Evolutionary conservation across 2,888 invertebrate species (phyloP).

Genomic region (Neoaliturus tenellus): DNA sequence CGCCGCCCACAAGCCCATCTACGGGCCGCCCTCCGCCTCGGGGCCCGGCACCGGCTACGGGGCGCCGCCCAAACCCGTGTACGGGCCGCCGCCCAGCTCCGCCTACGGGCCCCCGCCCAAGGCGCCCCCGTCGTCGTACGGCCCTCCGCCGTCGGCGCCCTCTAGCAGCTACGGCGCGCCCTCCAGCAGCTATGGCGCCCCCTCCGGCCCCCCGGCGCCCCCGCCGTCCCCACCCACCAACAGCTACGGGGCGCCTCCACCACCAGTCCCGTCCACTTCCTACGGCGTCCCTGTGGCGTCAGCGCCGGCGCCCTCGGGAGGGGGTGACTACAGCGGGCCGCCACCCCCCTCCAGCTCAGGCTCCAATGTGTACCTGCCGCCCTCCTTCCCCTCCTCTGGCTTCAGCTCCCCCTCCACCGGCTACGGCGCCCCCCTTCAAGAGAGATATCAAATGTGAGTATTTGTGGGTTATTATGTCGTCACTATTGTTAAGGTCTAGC

Average conservation of each 20-base stretch:
- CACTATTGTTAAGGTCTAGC: too few relatives aligned
- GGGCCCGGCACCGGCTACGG: constrained; percentile 68
- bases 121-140: not conserved
- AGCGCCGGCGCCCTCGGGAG: not conserved
- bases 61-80: constrained; percentile 23
- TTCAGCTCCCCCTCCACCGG: constrained; percentile 15
- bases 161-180: too few relatives aligned
- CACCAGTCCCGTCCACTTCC: constrained; percentile 23
- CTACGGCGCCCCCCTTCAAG: constrained; percentile 44
- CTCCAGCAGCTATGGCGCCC: constrained; percentile 52
- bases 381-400: constrained; percentile 12
- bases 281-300: constrained; percentile 20
- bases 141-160: too few relatives aligned
- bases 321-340: constrained; percentile 29
- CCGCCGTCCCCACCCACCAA: constrained; percentile 67
- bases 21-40: constrained; percentile 54
- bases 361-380: constrained; percentile 26
- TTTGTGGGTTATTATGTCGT: too few relatives aligned
- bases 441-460: constrained; percentile 49
- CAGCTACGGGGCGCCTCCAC: constrained; percentile 61
- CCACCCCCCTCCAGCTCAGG: constrained; percentile 56
- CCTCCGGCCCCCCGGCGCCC: constrained; percentile 39
- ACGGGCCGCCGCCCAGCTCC: constrained; percentile 1
- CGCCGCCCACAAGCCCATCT: constrained; percentile 48
- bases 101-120: constrained; percentile 38